Conservation (phyloP, 2,113 vertebrate species). For the Junco hyemalis region DNA sequence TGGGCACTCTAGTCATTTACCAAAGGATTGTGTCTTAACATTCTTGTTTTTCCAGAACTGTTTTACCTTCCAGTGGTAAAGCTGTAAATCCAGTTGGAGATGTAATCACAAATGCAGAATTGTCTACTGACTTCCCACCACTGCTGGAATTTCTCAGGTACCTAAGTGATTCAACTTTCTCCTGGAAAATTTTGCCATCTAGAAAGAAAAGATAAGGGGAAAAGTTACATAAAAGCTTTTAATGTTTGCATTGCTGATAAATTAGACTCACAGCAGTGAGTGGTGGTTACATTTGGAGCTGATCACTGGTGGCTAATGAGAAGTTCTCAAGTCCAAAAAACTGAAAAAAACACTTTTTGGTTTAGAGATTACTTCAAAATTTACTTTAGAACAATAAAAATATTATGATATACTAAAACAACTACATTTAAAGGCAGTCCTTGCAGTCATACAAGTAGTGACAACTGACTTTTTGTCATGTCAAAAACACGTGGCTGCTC, state of each 20-base stretch:
- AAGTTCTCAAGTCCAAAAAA: not conserved
- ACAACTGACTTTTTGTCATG: not conserved
- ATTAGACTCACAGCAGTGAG: not conserved
- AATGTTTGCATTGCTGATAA: not conserved
- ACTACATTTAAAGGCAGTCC: not conserved
- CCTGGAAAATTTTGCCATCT: conserved; percentile 96
- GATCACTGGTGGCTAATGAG: not conserved
- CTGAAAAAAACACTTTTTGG: not conserved
- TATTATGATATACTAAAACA: not conserved
- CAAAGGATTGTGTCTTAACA: not conserved
- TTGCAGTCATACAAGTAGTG: not conserved
- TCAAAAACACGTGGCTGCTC: not conserved
- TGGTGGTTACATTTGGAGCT: not conserved
- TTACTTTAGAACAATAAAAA: not conserved
- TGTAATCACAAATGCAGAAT: conserved; percentile 80
- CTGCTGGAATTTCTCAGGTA: conserved; percentile 85
- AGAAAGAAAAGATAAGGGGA: not conserved
- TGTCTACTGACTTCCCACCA: conserved; percentile 80
- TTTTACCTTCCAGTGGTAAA: conserved; percentile 79
- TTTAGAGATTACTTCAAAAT: not conserved
- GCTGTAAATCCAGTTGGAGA: conserved; percentile 81
- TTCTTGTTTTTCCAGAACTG: not conserved
- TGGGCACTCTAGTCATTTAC: not conserved
- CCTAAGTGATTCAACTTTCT: conserved; percentile 92
- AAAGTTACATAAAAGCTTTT: not conserved